These are phyloP conservation scores for Neoitamus cyanurus DNA, from an alignment of 2,888 invertebrate genomes.

Conservation along the genomic window DNA sequence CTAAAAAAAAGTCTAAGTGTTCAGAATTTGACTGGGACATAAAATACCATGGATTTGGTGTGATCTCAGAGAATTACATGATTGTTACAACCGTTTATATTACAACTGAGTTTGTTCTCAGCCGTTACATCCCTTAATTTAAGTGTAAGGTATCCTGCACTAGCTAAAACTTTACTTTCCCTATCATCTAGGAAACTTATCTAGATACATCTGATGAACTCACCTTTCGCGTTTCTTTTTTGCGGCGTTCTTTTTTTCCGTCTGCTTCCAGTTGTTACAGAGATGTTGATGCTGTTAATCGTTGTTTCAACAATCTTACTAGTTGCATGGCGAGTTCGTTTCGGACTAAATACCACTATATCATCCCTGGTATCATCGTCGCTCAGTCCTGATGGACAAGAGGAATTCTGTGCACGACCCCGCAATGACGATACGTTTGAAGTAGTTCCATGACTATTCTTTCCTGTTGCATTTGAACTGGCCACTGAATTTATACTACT, in stretches of 20 bases:
- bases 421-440: conserved; percentile 39
- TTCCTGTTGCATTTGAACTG: conserved; percentile 45
- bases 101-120: background rate
- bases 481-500: conserved; percentile 55
- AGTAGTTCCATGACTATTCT: conserved; percentile 14
- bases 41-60: background rate
- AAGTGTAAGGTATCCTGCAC: background rate
- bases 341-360: conserved; percentile 52
- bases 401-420: conserved; percentile 25
- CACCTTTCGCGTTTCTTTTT: conserved; percentile 50
- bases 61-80: background rate
- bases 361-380: conserved; percentile 53
- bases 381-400: conserved; percentile 42
- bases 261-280: background rate
- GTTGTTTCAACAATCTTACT: conserved; percentile 68
- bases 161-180: background rate
- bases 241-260: conserved; percentile 48
- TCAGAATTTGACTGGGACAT: background rate
- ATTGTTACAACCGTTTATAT: background rate
- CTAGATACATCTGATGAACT: conserved; percentile 50
- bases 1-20: background rate
- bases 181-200: conserved; percentile 13
- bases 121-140: background rate
- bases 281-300: background rate
- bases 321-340: conserved; percentile 60